Conservation (phyloP, 2,113 vertebrate species). For the Morphnarchus princeps region DNA sequence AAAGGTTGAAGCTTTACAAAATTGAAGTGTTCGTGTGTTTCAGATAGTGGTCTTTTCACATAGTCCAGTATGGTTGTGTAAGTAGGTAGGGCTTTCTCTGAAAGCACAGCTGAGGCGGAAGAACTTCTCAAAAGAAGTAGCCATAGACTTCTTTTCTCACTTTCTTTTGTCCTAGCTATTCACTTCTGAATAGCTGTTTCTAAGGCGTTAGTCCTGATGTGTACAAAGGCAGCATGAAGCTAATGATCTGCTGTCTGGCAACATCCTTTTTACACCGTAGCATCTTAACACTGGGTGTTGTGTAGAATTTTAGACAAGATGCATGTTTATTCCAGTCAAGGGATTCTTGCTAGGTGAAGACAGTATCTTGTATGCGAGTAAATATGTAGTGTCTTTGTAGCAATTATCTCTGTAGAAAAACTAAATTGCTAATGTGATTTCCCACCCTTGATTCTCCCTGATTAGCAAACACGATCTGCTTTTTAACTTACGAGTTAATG, state of each 20-base stretch:
- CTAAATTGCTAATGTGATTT: not conserved
- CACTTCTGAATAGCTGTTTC: not conserved
- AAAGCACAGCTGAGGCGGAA: not conserved
- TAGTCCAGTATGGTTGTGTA: not conserved
- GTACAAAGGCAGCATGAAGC: not conserved
- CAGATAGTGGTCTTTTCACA: not conserved
- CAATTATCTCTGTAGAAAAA: not conserved
- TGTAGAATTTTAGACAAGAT: not conserved
- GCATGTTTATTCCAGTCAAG: not conserved
- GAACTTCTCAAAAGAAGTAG: not conserved
- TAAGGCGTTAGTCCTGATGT: not conserved
- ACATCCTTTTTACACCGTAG: not conserved
- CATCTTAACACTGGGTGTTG: not conserved
- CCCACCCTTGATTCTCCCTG: not conserved
- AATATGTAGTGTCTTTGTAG: not conserved
- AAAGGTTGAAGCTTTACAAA: not conserved
- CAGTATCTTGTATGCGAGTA: not conserved
- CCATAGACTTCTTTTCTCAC: not conserved
- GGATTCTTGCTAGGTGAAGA: not conserved
- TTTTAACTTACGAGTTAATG: not conserved
- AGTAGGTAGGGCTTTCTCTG: not conserved
- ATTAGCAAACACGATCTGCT: not conserved
- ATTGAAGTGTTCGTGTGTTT: not conserved
- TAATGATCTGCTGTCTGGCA: not conserved
- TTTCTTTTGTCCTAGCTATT: not conserved